Percentiles rank a stretch among this genome's conserved stretches.
These are phyloP conservation scores for Manduca sexta DNA, from an alignment of 1,140 invertebrate species.

Conservation along the genomic window DNA sequence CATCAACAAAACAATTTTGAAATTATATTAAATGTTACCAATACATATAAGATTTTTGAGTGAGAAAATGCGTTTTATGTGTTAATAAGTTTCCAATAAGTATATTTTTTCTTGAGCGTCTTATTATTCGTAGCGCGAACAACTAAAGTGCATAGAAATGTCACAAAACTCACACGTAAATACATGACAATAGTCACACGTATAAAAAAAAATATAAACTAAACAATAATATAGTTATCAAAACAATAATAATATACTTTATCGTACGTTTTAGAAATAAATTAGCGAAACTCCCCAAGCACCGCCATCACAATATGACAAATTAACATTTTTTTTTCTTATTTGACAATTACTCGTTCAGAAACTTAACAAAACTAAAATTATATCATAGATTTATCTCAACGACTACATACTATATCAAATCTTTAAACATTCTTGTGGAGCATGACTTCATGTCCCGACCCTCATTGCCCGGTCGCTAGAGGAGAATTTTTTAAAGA, in stretches of 20 bases:
- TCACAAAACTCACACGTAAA: slow-evolving; percentile 34
- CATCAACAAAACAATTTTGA: slow-evolving; percentile 7
- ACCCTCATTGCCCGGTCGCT: too few relatives aligned
- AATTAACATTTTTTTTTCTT: neutral
- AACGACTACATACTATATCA: too few relatives aligned
- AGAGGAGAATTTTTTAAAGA: too few relatives aligned
- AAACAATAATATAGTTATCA: slow-evolving; percentile 18
- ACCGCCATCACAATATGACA: slow-evolving; percentile 42
- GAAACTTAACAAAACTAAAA: too few relatives aligned
- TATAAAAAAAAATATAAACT: slow-evolving; percentile 22
- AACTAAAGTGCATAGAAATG: slow-evolving; percentile 23
- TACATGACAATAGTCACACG: slow-evolving; percentile 25
- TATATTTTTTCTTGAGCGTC: slow-evolving; percentile 38
- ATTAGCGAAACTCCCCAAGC: slow-evolving; percentile 52
- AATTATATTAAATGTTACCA: slow-evolving; percentile 2
- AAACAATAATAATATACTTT: slow-evolving; percentile 21
- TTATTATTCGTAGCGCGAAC: slow-evolving; percentile 46
- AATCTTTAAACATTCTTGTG: too few relatives aligned
- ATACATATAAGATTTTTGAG: slow-evolving; percentile 8
- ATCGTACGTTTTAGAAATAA: slow-evolving; percentile 46
- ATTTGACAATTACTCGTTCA: neutral
- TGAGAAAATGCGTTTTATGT: slow-evolving; percentile 2
- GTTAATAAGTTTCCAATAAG: slow-evolving; percentile 45
- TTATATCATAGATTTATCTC: too few relatives aligned
- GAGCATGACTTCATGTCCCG: too few relatives aligned